These are phyloP conservation scores for Dendrolimus pini DNA, from an alignment of 2,888 invertebrate genomes.

Conservation along the genomic window DNA sequence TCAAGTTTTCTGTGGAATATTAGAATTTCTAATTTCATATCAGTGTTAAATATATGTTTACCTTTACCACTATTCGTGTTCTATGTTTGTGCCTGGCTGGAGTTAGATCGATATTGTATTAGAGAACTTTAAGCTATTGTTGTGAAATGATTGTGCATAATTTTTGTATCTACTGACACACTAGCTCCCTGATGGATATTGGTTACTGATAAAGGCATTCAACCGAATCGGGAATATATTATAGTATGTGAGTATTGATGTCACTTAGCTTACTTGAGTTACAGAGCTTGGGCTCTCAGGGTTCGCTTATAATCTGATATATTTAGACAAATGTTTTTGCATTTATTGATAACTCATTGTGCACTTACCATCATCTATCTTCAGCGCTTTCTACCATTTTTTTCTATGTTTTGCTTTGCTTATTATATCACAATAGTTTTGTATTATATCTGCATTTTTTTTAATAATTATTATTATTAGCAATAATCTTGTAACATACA, in stretches of 20 bases:
- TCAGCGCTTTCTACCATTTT: too few species aligned
- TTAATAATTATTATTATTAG: too few species aligned
- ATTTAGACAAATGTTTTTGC: too few species aligned
- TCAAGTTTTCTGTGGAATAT: background rate
- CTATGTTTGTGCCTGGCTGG: constrained; percentile 34
- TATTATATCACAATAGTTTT: too few species aligned
- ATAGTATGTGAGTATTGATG: constrained; percentile 19
- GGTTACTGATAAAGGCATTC: constrained; percentile 18
- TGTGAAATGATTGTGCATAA: constrained; percentile 59
- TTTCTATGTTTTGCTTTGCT: too few species aligned
- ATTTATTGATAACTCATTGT: too few species aligned
- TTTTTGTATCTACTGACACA: constrained; percentile 40
- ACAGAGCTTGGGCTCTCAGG: background rate
- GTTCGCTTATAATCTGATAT: background rate
- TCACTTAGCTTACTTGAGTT: background rate
- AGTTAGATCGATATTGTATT: constrained; percentile 49
- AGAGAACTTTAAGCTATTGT: constrained; percentile 37
- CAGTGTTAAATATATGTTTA: constrained; percentile 39
- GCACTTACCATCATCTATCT: too few species aligned
- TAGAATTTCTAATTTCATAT: constrained; percentile 11
- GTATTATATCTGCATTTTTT: too few species aligned
- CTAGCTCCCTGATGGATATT: constrained; percentile 38
- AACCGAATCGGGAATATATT: constrained; percentile 13
- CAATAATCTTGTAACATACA: too few species aligned
- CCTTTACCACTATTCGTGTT: constrained; percentile 32